Base-by-base conservation (phyloP, 1,140 invertebrate species). In the Pseudomyrmex sp. region DNA sequence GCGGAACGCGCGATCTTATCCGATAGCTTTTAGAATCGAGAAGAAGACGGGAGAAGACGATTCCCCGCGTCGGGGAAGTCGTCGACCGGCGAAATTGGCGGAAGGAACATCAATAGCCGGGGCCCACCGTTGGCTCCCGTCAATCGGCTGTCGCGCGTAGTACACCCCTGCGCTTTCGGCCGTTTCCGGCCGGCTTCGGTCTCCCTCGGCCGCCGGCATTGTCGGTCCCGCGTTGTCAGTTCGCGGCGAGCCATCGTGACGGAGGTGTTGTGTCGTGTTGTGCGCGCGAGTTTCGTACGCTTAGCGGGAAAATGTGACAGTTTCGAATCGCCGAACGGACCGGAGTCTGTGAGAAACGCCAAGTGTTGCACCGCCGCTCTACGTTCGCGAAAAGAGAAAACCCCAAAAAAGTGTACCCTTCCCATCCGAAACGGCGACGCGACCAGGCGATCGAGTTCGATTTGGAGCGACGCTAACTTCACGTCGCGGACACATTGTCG, bases 171-270 rank as follows among this genome's bases (percentile, higher is more conserved):
- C 65, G 23, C n/a, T 18, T 52, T 93, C 92, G 93, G 89, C 69
- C 58, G 84, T 89, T 89, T 91, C 86, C 93, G 93, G 76, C 48
- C 46, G 52, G 23, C 56, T 54, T 93, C 93, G 93, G 89, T 54
- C 59, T 69, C 73, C 69, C 77, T 90, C 92, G 92, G 79, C 58
- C 70, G 44, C 72, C 85, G 88, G 85, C 88, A 83, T 91, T 90
- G 89, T 35, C 35, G 35, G 35, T 90, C 88, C 88, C 90, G 83
- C 86, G 88, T 89, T 89, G 90, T 92, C 92, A 93, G 93, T 93
- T 88, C 84, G 88, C 89, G 91, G 91, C 90, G 85, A 92, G 89
- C 91, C 90, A 91, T 73, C 91, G 90, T 5, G 26, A 69, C 86
- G 88, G 68, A 35, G 35, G 90, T 82, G 85, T 65, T 74, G 35